A percentile compares a stretch with the other conserved stretches of the same genome.
Conservation (phyloP, 2,888 invertebrate genomes). For the Bruchidius siliquastri region DNA sequence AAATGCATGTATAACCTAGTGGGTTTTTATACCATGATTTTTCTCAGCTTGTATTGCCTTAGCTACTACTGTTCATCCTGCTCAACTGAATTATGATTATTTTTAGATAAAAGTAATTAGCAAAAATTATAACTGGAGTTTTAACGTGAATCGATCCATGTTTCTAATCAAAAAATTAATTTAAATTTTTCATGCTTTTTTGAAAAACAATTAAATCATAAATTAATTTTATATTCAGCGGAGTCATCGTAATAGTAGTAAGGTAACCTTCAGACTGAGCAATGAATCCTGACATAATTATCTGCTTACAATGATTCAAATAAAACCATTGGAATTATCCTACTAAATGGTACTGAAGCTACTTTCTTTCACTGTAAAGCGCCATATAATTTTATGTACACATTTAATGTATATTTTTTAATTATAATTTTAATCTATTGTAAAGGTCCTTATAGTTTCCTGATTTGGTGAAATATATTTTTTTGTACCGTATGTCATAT, state of each 20-base stretch:
- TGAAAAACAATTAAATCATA: too few species aligned
- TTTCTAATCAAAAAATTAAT: too few species aligned
- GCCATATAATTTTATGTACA: constrained; percentile 42
- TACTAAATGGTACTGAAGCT: constrained; percentile 32
- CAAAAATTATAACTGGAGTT: too few species aligned
- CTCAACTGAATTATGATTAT: background rate
- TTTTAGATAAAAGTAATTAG: too few species aligned
- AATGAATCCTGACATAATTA: background rate
- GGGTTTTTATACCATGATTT: constrained; percentile 1
- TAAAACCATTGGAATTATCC: constrained; percentile 2
- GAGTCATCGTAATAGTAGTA: background rate
- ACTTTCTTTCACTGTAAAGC: constrained; percentile 36
- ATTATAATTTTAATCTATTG: constrained; percentile 22
- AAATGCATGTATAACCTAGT: constrained; percentile 5
- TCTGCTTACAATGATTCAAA: constrained; percentile 20
- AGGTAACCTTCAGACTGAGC: background rate
- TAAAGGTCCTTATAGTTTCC: constrained; percentile 32
- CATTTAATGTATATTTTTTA: constrained; percentile 34
- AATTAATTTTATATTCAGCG: too few species aligned
- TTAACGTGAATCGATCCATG: too few species aligned
- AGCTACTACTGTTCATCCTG: background rate
- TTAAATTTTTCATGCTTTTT: too few species aligned
- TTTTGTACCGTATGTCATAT: constrained; percentile 11
- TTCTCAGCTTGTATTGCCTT: constrained; percentile 1
- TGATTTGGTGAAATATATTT: constrained; percentile 27